Conservation (phyloP, 2,113 vertebrate genomes). For the Micronisus gabar region DNA sequence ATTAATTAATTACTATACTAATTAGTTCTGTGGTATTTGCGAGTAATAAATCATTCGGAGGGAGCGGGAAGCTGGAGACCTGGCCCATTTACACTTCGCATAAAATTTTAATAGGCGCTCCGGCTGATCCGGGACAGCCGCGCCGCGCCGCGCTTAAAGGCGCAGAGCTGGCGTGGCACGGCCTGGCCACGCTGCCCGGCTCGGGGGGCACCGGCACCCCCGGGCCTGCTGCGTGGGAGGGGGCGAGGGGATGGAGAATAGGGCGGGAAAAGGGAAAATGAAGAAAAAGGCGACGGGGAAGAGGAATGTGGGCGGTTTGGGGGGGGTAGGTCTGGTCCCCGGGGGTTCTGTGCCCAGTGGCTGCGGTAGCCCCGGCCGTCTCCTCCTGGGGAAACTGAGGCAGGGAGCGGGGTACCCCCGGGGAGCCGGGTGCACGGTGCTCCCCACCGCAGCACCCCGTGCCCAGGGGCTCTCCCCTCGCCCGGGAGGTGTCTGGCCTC, state of each 20-base stretch:
- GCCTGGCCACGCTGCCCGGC: neutral
- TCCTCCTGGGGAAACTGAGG: neutral
- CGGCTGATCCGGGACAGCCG: constrained; percentile 81
- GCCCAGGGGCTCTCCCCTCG: neutral
- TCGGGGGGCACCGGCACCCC: neutral
- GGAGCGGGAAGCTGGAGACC: constrained; percentile 88
- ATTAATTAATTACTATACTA: constrained; percentile 99
- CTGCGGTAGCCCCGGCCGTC: neutral
- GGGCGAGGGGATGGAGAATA: accelerated
- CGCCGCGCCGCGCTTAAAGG: constrained; percentile 72
- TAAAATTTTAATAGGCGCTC: constrained; percentile 86
- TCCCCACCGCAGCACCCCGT: neutral
- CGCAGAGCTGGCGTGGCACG: constrained; percentile 55
- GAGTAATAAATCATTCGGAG: constrained; percentile 98
- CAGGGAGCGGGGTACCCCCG: accelerated
- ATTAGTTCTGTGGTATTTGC: constrained; percentile 99
- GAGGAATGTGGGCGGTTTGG: neutral
- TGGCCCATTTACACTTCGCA: constrained; percentile 87
- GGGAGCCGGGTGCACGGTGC: neutral
- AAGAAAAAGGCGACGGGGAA: accelerated
- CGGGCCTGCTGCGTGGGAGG: accelerated
- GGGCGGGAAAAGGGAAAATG: neutral
- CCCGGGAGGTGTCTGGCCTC: neutral
- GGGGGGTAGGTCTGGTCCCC: accelerated
- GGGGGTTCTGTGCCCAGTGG: neutral